These are phyloP conservation scores for Zelostemma sp. DNA, from an alignment of 1,140 invertebrate species.

Conservation along the genomic window DNA sequence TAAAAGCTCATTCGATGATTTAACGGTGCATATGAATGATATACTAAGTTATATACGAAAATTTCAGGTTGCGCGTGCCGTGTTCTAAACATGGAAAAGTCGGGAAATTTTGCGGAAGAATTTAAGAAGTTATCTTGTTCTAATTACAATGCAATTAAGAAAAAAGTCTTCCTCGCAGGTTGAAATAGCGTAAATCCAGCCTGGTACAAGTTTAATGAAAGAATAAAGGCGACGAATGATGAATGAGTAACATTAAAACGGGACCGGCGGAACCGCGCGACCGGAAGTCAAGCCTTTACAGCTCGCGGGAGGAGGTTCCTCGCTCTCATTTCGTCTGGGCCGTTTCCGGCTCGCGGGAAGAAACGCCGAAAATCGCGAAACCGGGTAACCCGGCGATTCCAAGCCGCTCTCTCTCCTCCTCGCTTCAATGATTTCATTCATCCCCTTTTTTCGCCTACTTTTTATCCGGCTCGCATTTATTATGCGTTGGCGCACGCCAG, in stretches of 20 bases:
- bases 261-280: background rate
- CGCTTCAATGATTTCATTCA: constrained; percentile 30
- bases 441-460: constrained; percentile 6
- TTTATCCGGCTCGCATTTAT: constrained; percentile 14
- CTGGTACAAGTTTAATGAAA: background rate
- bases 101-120: no score
- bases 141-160: no score
- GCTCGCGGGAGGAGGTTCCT: background rate
- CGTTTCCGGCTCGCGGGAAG: constrained; percentile 26
- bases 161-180: no score
- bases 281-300: background rate
- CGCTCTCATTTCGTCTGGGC: constrained; percentile 19
- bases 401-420: constrained; percentile 3
- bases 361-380: constrained; percentile 29
- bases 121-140: no score
- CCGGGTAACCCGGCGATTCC: constrained; percentile 13
- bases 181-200: no score
- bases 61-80: no score
- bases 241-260: background rate
- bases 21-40: no score
- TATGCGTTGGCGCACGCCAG: constrained; percentile 31
- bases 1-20: no score
- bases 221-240: background rate
- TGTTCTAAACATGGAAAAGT: no score
- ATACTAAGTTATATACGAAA: no score